A percentile compares a stretch with the other conserved stretches of the same genome.
Evolutionary conservation across 2,888 invertebrate genomes (phyloP).

Genomic region (Lasioglossum villosulum): DNA sequence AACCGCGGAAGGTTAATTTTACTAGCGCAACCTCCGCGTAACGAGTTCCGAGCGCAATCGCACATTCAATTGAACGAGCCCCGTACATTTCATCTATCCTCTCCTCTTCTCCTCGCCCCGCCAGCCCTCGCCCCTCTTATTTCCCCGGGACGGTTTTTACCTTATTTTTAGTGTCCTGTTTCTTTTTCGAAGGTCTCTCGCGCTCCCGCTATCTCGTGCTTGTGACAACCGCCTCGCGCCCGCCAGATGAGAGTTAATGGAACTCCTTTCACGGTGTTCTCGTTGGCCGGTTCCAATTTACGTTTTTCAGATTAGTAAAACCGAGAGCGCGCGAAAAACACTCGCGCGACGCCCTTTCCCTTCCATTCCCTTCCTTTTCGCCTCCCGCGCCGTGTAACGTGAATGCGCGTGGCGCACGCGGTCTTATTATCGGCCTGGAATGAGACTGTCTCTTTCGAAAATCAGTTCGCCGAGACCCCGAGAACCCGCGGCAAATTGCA

Average conservation of each 20-base stretch:
- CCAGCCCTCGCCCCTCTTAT: neutral
- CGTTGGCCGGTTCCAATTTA: slow-evolving; percentile 40
- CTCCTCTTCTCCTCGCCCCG: neutral
- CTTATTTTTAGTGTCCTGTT: neutral
- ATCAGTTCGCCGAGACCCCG: slow-evolving; percentile 21
- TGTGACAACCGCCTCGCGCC: slow-evolving; percentile 14
- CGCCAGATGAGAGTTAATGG: slow-evolving; percentile 41
- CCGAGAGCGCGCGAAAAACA: slow-evolving; percentile 21
- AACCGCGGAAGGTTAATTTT: slow-evolving; percentile 10
- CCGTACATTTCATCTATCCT: neutral
- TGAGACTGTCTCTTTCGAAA: slow-evolving; percentile 53
- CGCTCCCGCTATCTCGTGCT: neutral
- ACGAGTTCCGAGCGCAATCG: slow-evolving; percentile 14
- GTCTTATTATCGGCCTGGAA: slow-evolving; percentile 44
- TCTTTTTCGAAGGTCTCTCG: neutral
- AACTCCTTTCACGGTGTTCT: slow-evolving; percentile 52
- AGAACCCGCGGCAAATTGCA: slow-evolving; percentile 27
- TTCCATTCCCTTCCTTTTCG: neutral
- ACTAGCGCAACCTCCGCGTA: neutral
- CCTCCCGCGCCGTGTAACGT: neutral
- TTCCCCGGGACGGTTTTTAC: neutral
- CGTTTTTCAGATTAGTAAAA: slow-evolving; percentile 48
- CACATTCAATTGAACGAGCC: slow-evolving; percentile 1
- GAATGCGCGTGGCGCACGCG: slow-evolving; percentile 30
- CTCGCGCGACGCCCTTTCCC: neutral